Evolutionary conservation across 2,888 invertebrate genomes (phyloP), one percentile per base, ranked within the genome.

Genomic region (Cheiracanthium punctorium): DNA sequence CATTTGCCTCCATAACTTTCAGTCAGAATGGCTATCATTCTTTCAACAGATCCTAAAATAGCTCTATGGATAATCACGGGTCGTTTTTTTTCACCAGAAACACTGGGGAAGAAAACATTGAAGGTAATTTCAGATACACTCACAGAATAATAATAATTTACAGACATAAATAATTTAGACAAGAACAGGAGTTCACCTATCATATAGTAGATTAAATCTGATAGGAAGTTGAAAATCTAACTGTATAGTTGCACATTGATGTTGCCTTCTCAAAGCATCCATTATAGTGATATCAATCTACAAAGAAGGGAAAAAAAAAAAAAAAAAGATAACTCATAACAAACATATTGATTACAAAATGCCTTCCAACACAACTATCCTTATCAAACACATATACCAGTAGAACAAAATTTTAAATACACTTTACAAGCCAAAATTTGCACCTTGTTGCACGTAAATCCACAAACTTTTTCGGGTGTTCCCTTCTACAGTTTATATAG

Each of bases 1-100:
- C 99, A 99, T 93, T 99, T 99, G 89, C 99, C 99, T 20, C 96
- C 99, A 92, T 95, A 99, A 89, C 95, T 97, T 93, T 99, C 99
- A 32, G 97, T 97, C 67, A 99, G 93, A 90, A 99, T 97, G 0
- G 99, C 99, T 88, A 99, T 95, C 97, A 99, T 98, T 30, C 99
- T 94, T 93, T 99, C 99, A 8, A 99, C 96, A 0, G 99, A 99
- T 2, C 99, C 99, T 0, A 99, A 93, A 90, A 99, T 95, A 0
- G 99, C 99, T 89, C 99, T 94, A 93, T 99, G 99, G 90, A 99
- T 97, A 89, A 99, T 99, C 29, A 99, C 99, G 0, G 99, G 99
- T 8, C 96, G 94, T 89, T 95, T 95, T 92, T 96, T 96, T 82
- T 97, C 97, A 17, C 97, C 96, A 88, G 94, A 94, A 90, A 97